phyloP scores from a whole-genome alignment of 2,113 vertebrate species.

The Periophthalmus modestus region DNA sequence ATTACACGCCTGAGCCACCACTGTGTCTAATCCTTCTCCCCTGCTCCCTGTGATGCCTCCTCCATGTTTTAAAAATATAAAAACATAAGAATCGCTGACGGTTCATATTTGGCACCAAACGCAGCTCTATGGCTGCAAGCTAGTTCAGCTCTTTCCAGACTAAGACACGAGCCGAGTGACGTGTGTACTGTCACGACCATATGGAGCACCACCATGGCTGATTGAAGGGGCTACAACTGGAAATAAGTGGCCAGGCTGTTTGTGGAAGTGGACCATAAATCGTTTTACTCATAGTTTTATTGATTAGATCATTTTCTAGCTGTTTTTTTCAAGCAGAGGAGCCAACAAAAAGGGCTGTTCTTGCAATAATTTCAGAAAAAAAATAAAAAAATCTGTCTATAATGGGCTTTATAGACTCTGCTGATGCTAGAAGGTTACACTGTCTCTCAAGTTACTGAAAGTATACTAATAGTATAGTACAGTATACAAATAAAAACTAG shows the following conservation, averaged over 20 bases:
- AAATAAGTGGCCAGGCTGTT: conserved; percentile 25
- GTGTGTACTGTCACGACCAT: conserved; percentile 4
- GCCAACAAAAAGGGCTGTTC: neutral
- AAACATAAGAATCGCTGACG: conserved; percentile 29
- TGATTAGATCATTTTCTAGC: neutral
- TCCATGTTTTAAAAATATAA: conserved; percentile 36
- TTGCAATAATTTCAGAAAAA: neutral
- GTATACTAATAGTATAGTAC: too few species aligned
- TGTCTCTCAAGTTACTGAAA: neutral
- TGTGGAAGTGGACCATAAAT: conserved; percentile 32
- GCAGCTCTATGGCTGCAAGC: conserved; percentile 16
- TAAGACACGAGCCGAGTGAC: conserved; percentile 8
- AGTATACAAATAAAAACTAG: too few species aligned
- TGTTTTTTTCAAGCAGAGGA: neutral
- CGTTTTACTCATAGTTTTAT: conserved; percentile 10
- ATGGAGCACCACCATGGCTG: conserved; percentile 17
- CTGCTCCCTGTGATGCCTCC: neutral
- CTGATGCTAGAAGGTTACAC: neutral
- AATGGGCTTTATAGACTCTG: neutral
- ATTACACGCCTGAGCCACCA: conserved; percentile 1
- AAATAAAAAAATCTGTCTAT: neutral
- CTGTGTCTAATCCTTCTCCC: conserved; percentile 32
- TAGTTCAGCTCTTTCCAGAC: conserved; percentile 12
- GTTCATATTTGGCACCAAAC: conserved; percentile 20
- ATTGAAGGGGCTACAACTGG: conserved; percentile 29